Evolutionary conservation across 2,797 vertebrate species (phyloP).

Genomic region (Coregonus sp.): DNA sequence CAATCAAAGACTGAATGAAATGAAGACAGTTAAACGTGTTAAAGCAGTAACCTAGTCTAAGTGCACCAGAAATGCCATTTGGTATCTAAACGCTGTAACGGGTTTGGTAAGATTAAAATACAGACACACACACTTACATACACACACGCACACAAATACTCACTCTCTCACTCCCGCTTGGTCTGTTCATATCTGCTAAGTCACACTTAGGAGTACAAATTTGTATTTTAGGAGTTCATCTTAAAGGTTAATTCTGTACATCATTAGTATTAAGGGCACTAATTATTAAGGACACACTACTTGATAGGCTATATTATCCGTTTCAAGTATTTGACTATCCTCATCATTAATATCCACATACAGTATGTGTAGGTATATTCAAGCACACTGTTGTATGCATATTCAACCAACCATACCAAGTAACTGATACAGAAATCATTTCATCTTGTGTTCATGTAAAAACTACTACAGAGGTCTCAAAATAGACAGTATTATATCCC

Average conservation of each 20-base stretch:
- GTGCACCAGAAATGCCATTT: conserved; percentile 76
- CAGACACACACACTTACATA: conserved; percentile 44
- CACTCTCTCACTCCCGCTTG: conserved; percentile 51
- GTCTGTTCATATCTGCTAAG: conserved; percentile 66
- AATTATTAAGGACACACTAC: conserved; percentile 68
- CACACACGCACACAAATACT: too few species aligned
- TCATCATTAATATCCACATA: conserved; percentile 60
- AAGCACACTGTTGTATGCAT: conserved; percentile 70
- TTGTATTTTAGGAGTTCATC: conserved; percentile 62
- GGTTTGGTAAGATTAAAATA: conserved; percentile 63
- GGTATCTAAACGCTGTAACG: conserved; percentile 78
- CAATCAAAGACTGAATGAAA: conserved; percentile 29
- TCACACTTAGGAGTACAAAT: conserved; percentile 78
- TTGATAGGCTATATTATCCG: conserved; percentile 71
- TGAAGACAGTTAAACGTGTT: conserved; percentile 45
- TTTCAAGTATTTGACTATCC: conserved; percentile 73
- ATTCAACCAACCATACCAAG: conserved; percentile 74
- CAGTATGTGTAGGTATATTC: conserved; percentile 71
- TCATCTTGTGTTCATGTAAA: conserved; percentile 79
- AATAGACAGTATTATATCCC: conserved; percentile 65
- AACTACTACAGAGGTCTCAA: conserved; percentile 73
- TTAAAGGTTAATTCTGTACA: conserved; percentile 78
- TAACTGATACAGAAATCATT: conserved; percentile 79
- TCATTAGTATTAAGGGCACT: conserved; percentile 79
- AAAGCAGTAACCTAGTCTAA: conserved; percentile 75